These are phyloP conservation scores for Isichthys henryi DNA, from an alignment of 2,113 vertebrate genomes.

Conservation along the genomic window DNA sequence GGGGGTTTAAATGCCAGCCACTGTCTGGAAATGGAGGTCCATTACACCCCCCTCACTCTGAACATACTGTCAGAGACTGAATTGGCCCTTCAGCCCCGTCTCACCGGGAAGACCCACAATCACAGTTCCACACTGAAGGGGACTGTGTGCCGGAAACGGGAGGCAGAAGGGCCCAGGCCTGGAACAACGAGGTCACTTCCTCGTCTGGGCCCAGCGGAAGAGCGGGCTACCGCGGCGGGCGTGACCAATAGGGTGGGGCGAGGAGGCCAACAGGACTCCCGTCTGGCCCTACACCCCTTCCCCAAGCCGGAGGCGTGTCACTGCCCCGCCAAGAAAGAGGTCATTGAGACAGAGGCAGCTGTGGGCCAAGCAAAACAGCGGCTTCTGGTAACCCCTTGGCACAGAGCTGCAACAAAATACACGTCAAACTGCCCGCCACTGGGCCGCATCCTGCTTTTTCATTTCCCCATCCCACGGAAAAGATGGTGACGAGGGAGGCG, in stretches of 20 bases:
- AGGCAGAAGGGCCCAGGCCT: constrained; percentile 35
- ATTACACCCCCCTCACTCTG: not conserved
- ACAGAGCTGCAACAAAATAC: constrained; percentile 13
- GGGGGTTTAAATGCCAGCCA: not conserved
- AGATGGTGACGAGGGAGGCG: not conserved
- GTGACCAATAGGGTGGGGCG: constrained; percentile 16
- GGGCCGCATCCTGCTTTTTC: constrained; percentile 18
- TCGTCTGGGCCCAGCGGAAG: not conserved
- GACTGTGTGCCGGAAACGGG: not conserved
- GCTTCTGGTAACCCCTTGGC: constrained; percentile 66
- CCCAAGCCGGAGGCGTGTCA: constrained; percentile 3
- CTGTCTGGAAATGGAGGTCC: not conserved
- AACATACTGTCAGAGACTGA: not conserved
- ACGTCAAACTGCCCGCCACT: constrained; percentile 32
- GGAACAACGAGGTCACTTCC: constrained; percentile 53
- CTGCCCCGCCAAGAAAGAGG: constrained; percentile 54
- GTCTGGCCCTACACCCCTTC: not conserved
- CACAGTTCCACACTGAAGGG: not conserved
- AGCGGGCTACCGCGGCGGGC: constrained; percentile 22
- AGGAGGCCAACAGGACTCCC: not conserved
- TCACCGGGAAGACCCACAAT: not conserved
- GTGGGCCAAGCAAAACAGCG: constrained; percentile 61
- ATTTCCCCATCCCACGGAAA: not conserved
- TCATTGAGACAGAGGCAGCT: constrained; percentile 50
- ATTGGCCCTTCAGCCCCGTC: not conserved